Conservation (phyloP, 2,113 vertebrate species). For the Micronycteris hirsuta region DNA sequence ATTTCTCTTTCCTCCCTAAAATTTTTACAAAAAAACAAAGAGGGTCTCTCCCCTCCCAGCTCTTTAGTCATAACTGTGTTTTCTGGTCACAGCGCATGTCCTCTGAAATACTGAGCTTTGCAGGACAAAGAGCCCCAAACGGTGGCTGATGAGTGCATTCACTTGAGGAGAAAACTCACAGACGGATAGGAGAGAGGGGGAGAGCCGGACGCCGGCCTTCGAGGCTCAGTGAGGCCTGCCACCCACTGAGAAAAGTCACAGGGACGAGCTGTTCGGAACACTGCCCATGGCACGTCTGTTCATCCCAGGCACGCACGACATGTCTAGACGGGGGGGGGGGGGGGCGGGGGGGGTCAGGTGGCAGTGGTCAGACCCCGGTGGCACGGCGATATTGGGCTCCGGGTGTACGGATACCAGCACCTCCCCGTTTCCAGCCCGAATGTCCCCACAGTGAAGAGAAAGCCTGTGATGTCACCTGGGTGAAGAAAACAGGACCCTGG, state of each 20-base stretch:
- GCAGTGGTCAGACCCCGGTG: conserved; percentile 68
- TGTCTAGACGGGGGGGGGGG: conserved; percentile 72
- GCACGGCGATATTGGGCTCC: conserved; percentile 60
- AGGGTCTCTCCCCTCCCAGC: background rate
- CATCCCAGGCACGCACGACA: conserved; percentile 75
- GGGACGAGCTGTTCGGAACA: conserved; percentile 62
- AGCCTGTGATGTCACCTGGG: background rate
- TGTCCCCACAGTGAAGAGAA: background rate
- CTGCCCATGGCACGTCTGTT: conserved; percentile 65
- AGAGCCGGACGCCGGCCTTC: conserved; percentile 24
- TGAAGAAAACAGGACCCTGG: background rate
- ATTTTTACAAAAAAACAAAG: background rate
- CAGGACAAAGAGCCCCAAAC: conserved; percentile 23
- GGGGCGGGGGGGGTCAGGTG: conserved; percentile 53
- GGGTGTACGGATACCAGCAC: conserved; percentile 53
- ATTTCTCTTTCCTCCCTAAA: background rate
- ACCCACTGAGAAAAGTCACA: conserved; percentile 47
- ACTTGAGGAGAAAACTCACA: conserved; percentile 57
- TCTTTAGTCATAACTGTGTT: background rate
- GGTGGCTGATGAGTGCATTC: conserved; percentile 62
- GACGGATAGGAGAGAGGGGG: conserved; percentile 60
- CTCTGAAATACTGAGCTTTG: conserved; percentile 25
- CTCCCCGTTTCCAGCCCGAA: background rate
- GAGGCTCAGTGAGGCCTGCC: conserved; percentile 58
- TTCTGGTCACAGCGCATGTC: background rate